Base-by-base conservation (phyloP, 35 echinoderm and acorn worm genomes). In the Anneissia japonica region DNA sequence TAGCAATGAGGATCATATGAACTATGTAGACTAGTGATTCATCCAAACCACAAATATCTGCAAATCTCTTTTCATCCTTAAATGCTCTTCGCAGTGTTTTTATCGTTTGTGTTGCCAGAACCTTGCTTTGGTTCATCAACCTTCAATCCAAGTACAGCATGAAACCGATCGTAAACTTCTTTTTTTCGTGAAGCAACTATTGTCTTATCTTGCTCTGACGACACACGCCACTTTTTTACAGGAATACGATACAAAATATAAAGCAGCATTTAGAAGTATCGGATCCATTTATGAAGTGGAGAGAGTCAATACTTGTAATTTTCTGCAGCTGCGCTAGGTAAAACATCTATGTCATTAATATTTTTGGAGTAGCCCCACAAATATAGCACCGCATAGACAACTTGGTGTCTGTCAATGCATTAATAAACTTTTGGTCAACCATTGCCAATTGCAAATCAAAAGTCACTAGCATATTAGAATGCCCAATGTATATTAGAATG, bases 21-120 rank as follows among this genome's bases (percentile, higher is more conserved):
- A n/a, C n/a, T n/a, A n/a, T n/a, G n/a, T n/a, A n/a, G n/a, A n/a
- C n/a, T n/a, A n/a, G n/a, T n/a, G n/a, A n/a, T n/a, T n/a, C n/a
- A n/a, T n/a, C n/a, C n/a, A n/a, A n/a, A n/a, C n/a, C n/a, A n/a
- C n/a, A n/a, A n/a, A n/a, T n/a, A n/a, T n/a, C n/a, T n/a, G n/a
- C n/a, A n/a, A n/a, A n/a, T n/a, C n/a, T n/a, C n/a, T n/a, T n/a
- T n/a, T n/a, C n/a, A n/a, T n/a, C n/a, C n/a, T n/a, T n/a, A n/a
- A 90, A 90, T 85, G 88, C 88, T 85, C 88, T 90, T 45, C 82
- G 88, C 82, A 51, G 88, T 90, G 74, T 90, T 84, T 28, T 83
- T 83, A 64, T 90, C 88, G 29, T 77, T 90, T 84, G 88, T 90
- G 73, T 90, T 90, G 34, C 88, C 88, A 21, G 88, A 37, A 30